Evolutionary conservation across 92 coral and sea anemone genomes (phyloP), one percentile per base, ranked within the genome.

Genomic region (Porites rus): DNA sequence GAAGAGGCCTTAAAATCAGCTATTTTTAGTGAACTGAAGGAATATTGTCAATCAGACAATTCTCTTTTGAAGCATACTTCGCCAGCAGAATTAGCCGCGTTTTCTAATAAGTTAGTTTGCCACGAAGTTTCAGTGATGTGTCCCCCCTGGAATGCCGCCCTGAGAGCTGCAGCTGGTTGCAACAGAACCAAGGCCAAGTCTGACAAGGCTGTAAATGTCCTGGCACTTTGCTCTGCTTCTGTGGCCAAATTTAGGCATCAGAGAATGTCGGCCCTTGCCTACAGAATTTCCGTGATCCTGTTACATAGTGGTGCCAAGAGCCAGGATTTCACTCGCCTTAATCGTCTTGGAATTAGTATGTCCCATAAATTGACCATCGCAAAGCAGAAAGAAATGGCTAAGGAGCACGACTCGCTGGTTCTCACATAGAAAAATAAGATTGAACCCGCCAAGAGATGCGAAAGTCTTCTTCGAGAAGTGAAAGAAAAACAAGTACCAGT

Each of bases 141-240:
- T 38, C 46, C 46, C 6, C 46, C 3, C 46, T 4, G 46, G 46
- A 4, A 38, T 38, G 46, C 46, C 46, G 6, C 46, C 46, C 46
- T 38, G 46, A 38, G 46, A 38, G 46, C 46, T 38, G 46, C 46
- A 38, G 46, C 46, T 38, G 46, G 46, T 38, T 38, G 46, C 7
- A 4, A 38, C 46, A 38, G 46, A 38, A 4, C 46, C 46, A 38
- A 72, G 16, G 24, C 17, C 17, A 73, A 51, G 21, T 2, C 10
- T 2, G 60, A 14, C 61, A 76, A 77, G 24, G 80, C 88, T 8
- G 54, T 16, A 10, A 89, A 89, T 69, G 89, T 73, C 9, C 60
- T 72, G 3, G 89, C 89, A 11, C 84, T 89, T 17, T 86, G 80
- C 18, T 69, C 92, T 8, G 92, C 81, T 16, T 62, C 78, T 4